Conservation (phyloP, 2,888 invertebrate genomes). For the Xylota sylvarum region DNA sequence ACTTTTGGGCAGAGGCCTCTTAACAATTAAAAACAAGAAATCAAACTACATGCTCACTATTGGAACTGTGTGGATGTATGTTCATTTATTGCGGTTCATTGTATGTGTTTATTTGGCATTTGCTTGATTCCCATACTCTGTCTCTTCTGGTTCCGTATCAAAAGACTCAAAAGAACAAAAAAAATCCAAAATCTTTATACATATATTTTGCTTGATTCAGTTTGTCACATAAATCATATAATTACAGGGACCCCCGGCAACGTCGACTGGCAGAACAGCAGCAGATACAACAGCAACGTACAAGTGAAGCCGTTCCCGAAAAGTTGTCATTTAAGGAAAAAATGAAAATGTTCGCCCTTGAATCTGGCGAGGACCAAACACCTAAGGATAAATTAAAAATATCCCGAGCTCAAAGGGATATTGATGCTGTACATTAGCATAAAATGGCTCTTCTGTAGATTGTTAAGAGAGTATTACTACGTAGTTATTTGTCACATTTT, state of each 20-base stretch:
- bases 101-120: no score
- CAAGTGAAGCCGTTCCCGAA: slow-evolving; percentile 89
- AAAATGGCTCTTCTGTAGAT: background rate
- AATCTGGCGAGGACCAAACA: slow-evolving; percentile 96
- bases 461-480: slow-evolving; percentile 13
- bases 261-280: slow-evolving; percentile 93
- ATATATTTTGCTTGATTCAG: background rate
- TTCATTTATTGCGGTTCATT: no score
- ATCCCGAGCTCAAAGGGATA: slow-evolving; percentile 97
- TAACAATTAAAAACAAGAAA: no score
- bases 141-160: no score
- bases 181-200: background rate
- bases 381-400: slow-evolving; percentile 98
- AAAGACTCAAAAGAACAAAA: no score
- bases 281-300: slow-evolving; percentile 86
- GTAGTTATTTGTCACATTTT: slow-evolving; percentile 2
- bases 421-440: slow-evolving; percentile 90
- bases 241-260: slow-evolving; percentile 93
- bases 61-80: no score
- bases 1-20: no score
- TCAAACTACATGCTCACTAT: no score
- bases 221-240: background rate
- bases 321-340: slow-evolving; percentile 99
- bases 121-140: no score
- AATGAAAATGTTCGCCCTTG: slow-evolving; percentile 99